These are phyloP conservation scores for Mystacides longicornis DNA, from an alignment of 2,888 invertebrate species.

Conservation along the genomic window DNA sequence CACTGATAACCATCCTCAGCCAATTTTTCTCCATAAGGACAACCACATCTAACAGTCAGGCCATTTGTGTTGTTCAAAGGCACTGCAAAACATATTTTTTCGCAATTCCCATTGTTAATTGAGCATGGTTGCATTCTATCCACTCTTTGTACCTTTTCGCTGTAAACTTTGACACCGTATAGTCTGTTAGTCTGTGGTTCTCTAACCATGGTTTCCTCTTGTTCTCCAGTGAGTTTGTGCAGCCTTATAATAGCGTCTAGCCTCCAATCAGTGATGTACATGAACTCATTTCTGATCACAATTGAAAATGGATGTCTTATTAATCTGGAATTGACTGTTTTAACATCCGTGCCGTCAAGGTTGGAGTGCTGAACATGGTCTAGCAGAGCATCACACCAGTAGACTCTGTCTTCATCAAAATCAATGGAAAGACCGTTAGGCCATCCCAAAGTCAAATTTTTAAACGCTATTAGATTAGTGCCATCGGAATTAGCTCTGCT, in stretches of 20 bases:
- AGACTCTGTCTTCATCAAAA: slow-evolving; percentile 77
- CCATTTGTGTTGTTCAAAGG: slow-evolving; percentile 54
- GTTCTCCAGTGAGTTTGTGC: slow-evolving; percentile 81
- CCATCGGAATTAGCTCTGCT: slow-evolving; percentile 90
- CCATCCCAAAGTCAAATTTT: slow-evolving; percentile 90
- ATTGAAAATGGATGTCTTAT: slow-evolving; percentile 89
- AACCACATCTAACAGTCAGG: slow-evolving; percentile 71
- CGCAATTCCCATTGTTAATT: slow-evolving; percentile 81
- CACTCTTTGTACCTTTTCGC: slow-evolving; percentile 64
- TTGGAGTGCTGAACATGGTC: slow-evolving; percentile 94
- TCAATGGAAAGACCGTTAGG: slow-evolving; percentile 96
- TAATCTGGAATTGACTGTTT: slow-evolving; percentile 77
- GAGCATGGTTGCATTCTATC: slow-evolving; percentile 74
- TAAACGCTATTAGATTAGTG: slow-evolving; percentile 75
- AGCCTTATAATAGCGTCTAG: slow-evolving; percentile 88
- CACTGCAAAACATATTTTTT: slow-evolving; percentile 91
- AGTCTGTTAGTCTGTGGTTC: slow-evolving; percentile 86
- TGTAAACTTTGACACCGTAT: slow-evolving; percentile 87
- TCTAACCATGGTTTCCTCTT: slow-evolving; percentile 77
- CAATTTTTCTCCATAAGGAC: slow-evolving; percentile 87
- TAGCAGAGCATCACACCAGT: slow-evolving; percentile 95
- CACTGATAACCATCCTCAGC: slow-evolving; percentile 64
- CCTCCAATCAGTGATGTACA: slow-evolving; percentile 97
- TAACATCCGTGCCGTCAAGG: slow-evolving; percentile 84
- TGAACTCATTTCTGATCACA: slow-evolving; percentile 80